Percentiles rank a stretch among this genome's conserved stretches.
These are phyloP conservation scores for Trichacis sp. DNA, from an alignment of 2,888 invertebrate genomes.

Conservation along the genomic window DNA sequence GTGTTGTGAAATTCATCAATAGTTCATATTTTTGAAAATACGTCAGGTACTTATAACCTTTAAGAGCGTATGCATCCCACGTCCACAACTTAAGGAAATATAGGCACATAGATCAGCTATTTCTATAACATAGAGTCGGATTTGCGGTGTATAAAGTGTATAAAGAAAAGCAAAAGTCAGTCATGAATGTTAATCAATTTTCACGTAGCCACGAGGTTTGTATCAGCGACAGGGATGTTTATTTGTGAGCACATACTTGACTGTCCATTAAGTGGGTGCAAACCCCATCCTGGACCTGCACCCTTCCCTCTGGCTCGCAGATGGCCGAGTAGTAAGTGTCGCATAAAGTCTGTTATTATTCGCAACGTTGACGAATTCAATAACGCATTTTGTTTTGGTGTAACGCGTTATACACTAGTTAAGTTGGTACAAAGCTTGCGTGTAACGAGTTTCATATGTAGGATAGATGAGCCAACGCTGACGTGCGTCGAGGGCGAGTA, in stretches of 20 bases:
- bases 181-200: slow-evolving; percentile 13
- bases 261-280: slow-evolving; percentile 34
- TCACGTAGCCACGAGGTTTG: slow-evolving; percentile 8
- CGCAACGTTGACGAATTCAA: slow-evolving; percentile 62
- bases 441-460: slow-evolving; percentile 63
- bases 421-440: slow-evolving; percentile 53
- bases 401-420: slow-evolving; percentile 48
- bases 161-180: background rate
- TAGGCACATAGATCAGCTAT: too few relatives aligned
- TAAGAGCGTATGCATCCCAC: too few relatives aligned
- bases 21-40: too few relatives aligned
- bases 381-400: slow-evolving; percentile 49
- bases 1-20: too few relatives aligned
- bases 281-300: slow-evolving; percentile 31
- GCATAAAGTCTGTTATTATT: slow-evolving; percentile 62
- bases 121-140: too few relatives aligned
- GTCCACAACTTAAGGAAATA: too few relatives aligned
- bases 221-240: slow-evolving; percentile 17
- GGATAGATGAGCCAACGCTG: slow-evolving; percentile 28
- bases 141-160: background rate
- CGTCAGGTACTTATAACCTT: too few relatives aligned
- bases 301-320: slow-evolving; percentile 47
- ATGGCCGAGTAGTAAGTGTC: slow-evolving; percentile 62
- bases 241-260: slow-evolving; percentile 14
- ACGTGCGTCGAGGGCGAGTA: slow-evolving; percentile 43